phyloP scores from a whole-genome alignment of 2,113 vertebrate species.

The Chloropsis hardwickii region DNA sequence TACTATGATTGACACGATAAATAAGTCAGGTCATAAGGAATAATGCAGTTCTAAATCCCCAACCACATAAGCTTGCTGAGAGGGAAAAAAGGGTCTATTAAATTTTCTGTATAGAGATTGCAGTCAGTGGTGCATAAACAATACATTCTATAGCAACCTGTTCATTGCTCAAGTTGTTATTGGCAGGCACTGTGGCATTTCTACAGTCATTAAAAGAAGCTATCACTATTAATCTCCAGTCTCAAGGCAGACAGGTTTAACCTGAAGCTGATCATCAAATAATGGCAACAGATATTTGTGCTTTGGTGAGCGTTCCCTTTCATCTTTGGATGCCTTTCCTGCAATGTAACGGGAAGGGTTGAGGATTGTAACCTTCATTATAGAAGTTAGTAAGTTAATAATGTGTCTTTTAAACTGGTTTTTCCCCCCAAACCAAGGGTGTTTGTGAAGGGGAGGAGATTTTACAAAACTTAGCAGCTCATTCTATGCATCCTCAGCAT shows the following conservation, averaged over 20 bases:
- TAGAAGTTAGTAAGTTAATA: neutral
- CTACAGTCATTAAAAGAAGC: slow-evolving; percentile 38
- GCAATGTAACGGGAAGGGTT: neutral
- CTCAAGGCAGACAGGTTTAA: slow-evolving; percentile 29
- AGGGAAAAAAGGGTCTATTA: slow-evolving; percentile 38
- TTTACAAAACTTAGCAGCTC: neutral
- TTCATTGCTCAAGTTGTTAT: slow-evolving; percentile 58
- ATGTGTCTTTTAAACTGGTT: neutral
- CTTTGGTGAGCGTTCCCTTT: neutral
- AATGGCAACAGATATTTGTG: neutral
- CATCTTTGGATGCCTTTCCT: neutral
- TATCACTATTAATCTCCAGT: slow-evolving; percentile 41
- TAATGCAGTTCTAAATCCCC: slow-evolving; percentile 55
- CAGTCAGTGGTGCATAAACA: slow-evolving; percentile 29
- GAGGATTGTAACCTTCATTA: neutral
- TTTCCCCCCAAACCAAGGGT: neutral
- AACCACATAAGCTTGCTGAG: slow-evolving; percentile 31
- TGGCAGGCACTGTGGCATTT: slow-evolving; percentile 37
- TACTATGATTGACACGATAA: slow-evolving; percentile 69
- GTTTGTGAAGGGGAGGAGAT: neutral
- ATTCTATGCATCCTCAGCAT: neutral
- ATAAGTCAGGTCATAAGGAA: slow-evolving; percentile 69
- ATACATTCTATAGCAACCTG: slow-evolving; percentile 44
- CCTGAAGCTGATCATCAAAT: slow-evolving; percentile 32
- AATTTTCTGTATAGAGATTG: slow-evolving; percentile 48